These are phyloP conservation scores for Eristalinus sepulchralis DNA, from an alignment of 2,888 invertebrate species.

Conservation along the genomic window DNA sequence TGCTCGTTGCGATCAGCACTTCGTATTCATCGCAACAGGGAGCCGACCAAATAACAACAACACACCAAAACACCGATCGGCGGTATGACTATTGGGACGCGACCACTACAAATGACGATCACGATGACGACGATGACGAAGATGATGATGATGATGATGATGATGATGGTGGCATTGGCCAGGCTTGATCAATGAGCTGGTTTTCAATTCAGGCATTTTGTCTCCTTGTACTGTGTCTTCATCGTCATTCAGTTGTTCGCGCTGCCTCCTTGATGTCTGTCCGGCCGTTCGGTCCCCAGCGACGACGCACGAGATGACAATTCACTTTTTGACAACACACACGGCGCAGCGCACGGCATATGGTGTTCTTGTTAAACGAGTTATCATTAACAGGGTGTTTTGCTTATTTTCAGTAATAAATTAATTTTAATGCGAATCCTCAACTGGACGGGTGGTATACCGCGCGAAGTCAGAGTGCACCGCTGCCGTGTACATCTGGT, in stretches of 20 bases:
- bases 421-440: constrained; percentile 60
- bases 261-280: constrained; percentile 67
- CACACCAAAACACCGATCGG: not conserved
- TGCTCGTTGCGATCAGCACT: constrained; percentile 61
- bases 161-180: constrained; percentile 25
- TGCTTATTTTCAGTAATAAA: constrained; percentile 59
- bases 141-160: constrained; percentile 37
- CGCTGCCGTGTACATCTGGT: constrained; percentile 34
- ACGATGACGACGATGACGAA: constrained; percentile 15
- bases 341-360: constrained; percentile 25
- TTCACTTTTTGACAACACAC: constrained; percentile 47
- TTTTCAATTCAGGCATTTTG: constrained; percentile 50
- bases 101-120: constrained; percentile 57
- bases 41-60: constrained; percentile 29
- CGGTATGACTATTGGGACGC: constrained; percentile 18
- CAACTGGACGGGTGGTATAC: constrained; percentile 24
- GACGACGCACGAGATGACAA: constrained; percentile 39
- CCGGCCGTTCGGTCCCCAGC: not conserved
- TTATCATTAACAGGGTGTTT: constrained; percentile 57
- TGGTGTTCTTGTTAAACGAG: constrained; percentile 63
- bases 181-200: constrained; percentile 59
- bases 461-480: not conserved
- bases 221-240: constrained; percentile 43
- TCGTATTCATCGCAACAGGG: constrained; percentile 58
- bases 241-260: constrained; percentile 46